Base-by-base conservation (phyloP, 2,113 vertebrate species). In the sheep (Ovis aries) region DNA sequence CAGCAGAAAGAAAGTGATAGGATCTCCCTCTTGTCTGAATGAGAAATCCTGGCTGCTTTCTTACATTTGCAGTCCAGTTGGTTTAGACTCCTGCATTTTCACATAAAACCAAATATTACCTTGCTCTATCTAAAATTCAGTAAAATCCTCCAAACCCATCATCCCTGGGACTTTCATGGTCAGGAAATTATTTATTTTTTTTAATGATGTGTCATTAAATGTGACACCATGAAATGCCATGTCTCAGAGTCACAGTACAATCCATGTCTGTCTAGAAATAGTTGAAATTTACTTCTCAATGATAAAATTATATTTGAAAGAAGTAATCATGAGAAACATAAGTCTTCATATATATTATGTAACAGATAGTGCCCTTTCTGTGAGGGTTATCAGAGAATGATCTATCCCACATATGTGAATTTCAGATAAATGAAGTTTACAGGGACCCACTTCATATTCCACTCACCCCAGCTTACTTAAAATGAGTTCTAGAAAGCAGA, bases 231-330 rank as follows among this genome's bases (percentile, higher is more conserved):
- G 48, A 94, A 90, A 77, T 5, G 52, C 10, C 60, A 27, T 80
- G 33, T 82, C 86, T 89, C 60, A 90, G 33, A 57, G 62, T 89
- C 52, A 77, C 27, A 85, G 40, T 59, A n/a, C 45, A 93, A 86
- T 57, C 43, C 50, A 71, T 13, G 5, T 57, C 57, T 74, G 23
- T 55, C 36, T 93, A 82, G 21, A 94, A 95, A 93, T 43, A 83
- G 13, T 48, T 96, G 40, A 93, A 88, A 74, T 59, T 80, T 86
- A 91, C 31, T 93, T 53, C 52, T 88, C 36, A 6, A 11, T 88
- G 48, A 86, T 45, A 80, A 95, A 96, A 88, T 81, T 88, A 94
- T 71, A 88, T 64, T 29, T 93, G n/a, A 97, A 90, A 67, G 13
- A 86, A 89, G 53, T 74, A 48, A 59, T 86, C 3, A 81, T 25